phyloP scores from a whole-genome alignment of 1,140 invertebrate species.

The Leptinotarsa undecemlineata region DNA sequence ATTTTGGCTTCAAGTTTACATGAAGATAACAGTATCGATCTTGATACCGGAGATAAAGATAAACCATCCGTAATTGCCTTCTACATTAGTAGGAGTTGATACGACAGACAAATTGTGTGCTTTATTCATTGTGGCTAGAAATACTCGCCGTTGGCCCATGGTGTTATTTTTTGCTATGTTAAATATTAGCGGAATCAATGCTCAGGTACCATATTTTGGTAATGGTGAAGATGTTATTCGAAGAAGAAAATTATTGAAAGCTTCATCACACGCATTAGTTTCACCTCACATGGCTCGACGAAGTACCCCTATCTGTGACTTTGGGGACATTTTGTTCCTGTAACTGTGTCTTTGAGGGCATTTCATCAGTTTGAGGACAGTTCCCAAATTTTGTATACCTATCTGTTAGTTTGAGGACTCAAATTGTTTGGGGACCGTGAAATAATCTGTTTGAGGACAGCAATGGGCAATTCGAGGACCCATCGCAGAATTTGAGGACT shows the following conservation, averaged over 20 bases:
- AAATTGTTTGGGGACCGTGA: background rate
- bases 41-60: conserved; percentile 25
- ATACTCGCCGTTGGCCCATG: too few relatives aligned
- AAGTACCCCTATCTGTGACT: background rate
- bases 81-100: conserved; percentile 22
- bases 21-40: conserved; percentile 47
- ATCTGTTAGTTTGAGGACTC: background rate
- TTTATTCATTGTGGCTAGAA: too few relatives aligned
- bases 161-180: conserved; percentile 46
- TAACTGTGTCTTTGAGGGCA: background rate
- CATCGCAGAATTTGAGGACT: background rate
- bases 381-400: background rate
- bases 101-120: too few relatives aligned
- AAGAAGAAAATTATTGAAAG: too few relatives aligned
- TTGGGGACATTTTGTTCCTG: background rate
- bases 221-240: background rate
- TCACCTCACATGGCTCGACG: background rate
- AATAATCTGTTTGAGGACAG: conserved; percentile 5
- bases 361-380: conserved; percentile 1
- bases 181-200: background rate
- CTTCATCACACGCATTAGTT: too few relatives aligned
- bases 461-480: background rate
- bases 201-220: too few relatives aligned
- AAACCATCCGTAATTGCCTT: conserved; percentile 32
- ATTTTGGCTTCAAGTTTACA: conserved; percentile 24